Evolutionary conservation across 2,888 invertebrate species (phyloP), one percentile per base, ranked within the genome.

Genomic region (Mactromeris polynyma): DNA sequence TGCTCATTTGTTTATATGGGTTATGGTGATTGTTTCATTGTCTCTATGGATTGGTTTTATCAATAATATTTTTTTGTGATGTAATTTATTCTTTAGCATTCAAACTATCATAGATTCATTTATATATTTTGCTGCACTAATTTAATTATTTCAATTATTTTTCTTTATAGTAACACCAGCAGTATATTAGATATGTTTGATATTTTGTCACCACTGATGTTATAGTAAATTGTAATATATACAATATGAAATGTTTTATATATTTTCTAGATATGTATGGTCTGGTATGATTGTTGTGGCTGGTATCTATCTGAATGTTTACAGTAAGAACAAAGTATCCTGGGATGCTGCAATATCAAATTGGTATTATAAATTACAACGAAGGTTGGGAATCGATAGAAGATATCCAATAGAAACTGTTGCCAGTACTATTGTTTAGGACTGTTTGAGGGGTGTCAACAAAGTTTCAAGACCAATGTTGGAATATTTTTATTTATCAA

Each of bases 231-330:
- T 64, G 69, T 40, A 46, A 26, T 51, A 31, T 77, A 26, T 82
- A 69, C 73, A 64, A 31, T 26, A 58, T 69, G 31, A 14, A 2
- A n/a, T 69, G 7, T 69, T n/a, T n/a, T n/a, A n/a, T n/a, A n/a
- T n/a, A n/a, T n/a, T n/a, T n/a, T n/a, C 79, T 97, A 98, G 98
- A 96, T 99, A 99, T 96, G 96, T 98, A 0, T 99, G 99, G 98
- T 98, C 99, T 0, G 99, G 99, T 0, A 96, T 98, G 94, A 97
- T 99, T 85, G 98, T 99, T 0, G 97, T 99, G 0, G 93, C 98
- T 46, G 99, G 99, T 9, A 99, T 99, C 95, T 99, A 99, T 97
- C 97, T 99, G n/a, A 99, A 99, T 97, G 97, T 99, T 83, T 98
- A 98, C 96, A 98, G 98, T 96, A 99, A 99, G 96, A 97, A 97